Base-by-base conservation (phyloP, 2,113 vertebrate genomes). In the Hiodon tergisus region DNA sequence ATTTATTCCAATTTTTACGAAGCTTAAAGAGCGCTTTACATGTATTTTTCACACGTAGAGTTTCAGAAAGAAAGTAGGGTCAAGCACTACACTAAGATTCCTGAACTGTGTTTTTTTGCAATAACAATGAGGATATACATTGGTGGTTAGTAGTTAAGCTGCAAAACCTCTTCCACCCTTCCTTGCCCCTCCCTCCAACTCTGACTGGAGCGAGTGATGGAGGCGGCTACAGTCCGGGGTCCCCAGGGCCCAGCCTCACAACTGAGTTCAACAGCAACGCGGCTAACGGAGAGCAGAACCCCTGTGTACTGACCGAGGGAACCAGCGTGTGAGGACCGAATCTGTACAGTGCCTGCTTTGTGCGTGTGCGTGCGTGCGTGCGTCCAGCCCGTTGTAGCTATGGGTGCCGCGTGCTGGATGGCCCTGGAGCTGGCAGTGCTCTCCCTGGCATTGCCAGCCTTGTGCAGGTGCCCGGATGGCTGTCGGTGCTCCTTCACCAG, bases 401-500 rank as follows among this genome's bases (percentile, higher is more conserved):
- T 65, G 69, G 75, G 72, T 17, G 60, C 61, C 52, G 68, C 58
- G 11, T n/a, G 48, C 47, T n/a, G 63, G 66, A 71, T 57, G 14
- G 13, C 76, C 72, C 68, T 77, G 10, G 71, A 78, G 80, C 83
- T 78, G 85, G 82, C 70, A 9, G n/a, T 79, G 63, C 71, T 90
- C 17, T 70, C 74, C 77, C 78, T 87, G 83, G 82, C 81, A 0
- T 58, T 46, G 47, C 84, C 85, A 4, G 16, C 67, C 9, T 66
- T 67, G 68, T 80, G 80, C 9, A 87, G 86, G 51, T 91, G 91
- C 77, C 89, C 89, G 0, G 73, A 77, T 0, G 83, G 88, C n/a
- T 92, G 91, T 78, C 85, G 88, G 9, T 92, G 90, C 78, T 90
- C 82, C 53, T 89, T 86, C 4, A 69, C 87, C 80, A 86, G 83